Evolutionary conservation across 2,797 vertebrate genomes (phyloP).

Genomic region (Chromobotia macracanthus): DNA sequence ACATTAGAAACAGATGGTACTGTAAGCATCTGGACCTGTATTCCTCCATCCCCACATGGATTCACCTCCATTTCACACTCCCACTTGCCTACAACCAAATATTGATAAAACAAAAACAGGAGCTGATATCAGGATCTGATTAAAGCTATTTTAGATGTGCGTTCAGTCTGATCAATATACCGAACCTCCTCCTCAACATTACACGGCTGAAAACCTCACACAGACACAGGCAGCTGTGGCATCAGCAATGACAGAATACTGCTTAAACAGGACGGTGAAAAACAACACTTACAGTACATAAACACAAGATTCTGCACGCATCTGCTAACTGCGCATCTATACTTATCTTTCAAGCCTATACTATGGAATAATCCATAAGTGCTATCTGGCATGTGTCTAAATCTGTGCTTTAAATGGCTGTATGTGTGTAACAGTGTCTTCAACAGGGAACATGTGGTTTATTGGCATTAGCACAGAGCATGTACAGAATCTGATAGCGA

Average conservation of each 20-base stretch:
- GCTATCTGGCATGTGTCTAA: constrained; percentile 1
- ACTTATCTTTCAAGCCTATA: neutral
- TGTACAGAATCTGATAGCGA: constrained; percentile 56
- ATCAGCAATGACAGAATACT: neutral
- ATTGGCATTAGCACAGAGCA: constrained; percentile 53
- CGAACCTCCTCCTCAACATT: constrained; percentile 26
- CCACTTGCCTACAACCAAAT: constrained; percentile 5
- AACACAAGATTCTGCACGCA: neutral
- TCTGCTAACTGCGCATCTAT: neutral
- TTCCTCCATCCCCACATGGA: constrained; percentile 1
- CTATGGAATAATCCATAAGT: neutral
- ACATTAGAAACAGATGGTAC: constrained; percentile 11
- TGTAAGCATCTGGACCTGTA: neutral
- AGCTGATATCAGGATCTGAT: constrained; percentile 13
- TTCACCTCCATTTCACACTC: constrained; percentile 28
- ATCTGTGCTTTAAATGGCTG: neutral
- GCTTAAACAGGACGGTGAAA: neutral
- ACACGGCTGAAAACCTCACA: neutral
- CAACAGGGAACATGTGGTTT: constrained; percentile 32
- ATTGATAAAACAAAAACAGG: constrained; percentile 5
- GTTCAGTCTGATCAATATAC: constrained; percentile 1
- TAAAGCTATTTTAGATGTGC: constrained; percentile 11
- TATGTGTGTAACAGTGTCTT: constrained; percentile 6
- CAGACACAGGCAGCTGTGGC: neutral
- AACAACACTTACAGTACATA: neutral